Evolutionary conservation across 2,113 vertebrate genomes (phyloP), one percentile per base, ranked within the genome.

Genomic region (Protobothrops mucrosquamatus): DNA sequence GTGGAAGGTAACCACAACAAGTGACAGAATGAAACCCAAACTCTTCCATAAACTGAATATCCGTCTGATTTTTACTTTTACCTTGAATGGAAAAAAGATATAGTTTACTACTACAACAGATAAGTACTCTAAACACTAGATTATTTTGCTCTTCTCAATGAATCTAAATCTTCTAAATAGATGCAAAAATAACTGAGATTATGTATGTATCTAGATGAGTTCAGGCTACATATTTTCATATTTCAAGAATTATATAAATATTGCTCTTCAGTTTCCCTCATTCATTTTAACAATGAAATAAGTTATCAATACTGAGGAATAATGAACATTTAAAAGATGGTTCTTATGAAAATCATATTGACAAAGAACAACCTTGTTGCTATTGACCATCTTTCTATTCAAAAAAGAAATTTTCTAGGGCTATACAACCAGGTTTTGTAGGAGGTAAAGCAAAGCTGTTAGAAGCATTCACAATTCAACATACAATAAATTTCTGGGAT

Each of bases 1-100:
- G 99, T 94, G 99, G 98, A 86, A 99, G 95, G 96, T 99, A 99
- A 43, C 99, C 99, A 97, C 99, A 99, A 96, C 99, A 99, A 29
- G 99, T 99, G 69, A 96, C 61, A 89, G 98, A 97, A 39, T 97
- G 96, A 96, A 99, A 99, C 39, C 99, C 99, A 97, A 98, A 99
- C 51, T 97, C 97, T 93, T 98, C 97, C 94, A 98, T 97, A 56
- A 96, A 97, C 59, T 96, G 94, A 22, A 94, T 93, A 10, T 98
- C 98, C 0, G 20, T 93, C 93, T 97, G 97, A 39, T 95, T 97
- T 7, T 92, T 89, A 24, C 97, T 96, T 96, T 95, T 97, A 95
- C 97, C 98, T 98, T 94, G 89, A n/a, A 94, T 94, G 48, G 9
- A 56, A 29, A 39, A 92, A 94, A 96, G 93, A 95, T 88, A 94